Percentiles rank a stretch among this genome's conserved stretches.
These are phyloP conservation scores for Callopanchax toddi DNA, from an alignment of 2,113 vertebrate species.

Conservation along the genomic window DNA sequence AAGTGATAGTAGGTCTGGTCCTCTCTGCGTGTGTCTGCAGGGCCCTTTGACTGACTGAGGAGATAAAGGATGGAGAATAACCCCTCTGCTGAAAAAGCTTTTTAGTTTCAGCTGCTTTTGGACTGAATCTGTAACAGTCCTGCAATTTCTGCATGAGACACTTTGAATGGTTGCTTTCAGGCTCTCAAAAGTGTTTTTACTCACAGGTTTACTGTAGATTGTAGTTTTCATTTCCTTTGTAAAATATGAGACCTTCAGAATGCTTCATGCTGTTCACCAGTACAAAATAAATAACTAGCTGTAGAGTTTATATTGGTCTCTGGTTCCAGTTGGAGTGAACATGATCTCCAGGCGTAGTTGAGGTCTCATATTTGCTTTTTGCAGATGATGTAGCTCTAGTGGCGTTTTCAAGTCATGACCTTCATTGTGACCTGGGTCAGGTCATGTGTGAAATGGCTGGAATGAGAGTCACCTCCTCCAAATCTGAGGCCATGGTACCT, in stretches of 20 bases:
- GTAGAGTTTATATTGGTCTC: background rate
- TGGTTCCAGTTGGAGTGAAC: background rate
- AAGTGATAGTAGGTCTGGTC: background rate
- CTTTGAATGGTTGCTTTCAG: background rate
- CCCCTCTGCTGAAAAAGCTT: background rate
- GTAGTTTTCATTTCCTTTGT: background rate
- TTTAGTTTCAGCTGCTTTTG: slow-evolving; percentile 1
- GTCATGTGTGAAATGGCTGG: too few relatives aligned
- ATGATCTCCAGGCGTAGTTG: background rate
- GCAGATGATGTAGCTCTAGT: background rate
- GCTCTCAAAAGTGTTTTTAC: background rate
- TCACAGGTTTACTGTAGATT: background rate
- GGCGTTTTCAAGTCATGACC: too few relatives aligned
- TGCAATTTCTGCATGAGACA: background rate
- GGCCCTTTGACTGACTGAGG: background rate
- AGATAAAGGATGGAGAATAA: background rate
- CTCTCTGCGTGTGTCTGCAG: background rate
- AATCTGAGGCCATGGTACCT: too few relatives aligned
- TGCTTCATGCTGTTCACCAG: background rate
- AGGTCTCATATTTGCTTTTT: background rate
- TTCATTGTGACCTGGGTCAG: too few relatives aligned
- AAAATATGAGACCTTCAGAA: background rate
- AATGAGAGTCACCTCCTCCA: too few relatives aligned
- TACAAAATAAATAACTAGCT: background rate
- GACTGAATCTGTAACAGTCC: background rate